These are phyloP conservation scores for Alloplasta piceator DNA, from an alignment of 2,888 invertebrate species.

Conservation along the genomic window DNA sequence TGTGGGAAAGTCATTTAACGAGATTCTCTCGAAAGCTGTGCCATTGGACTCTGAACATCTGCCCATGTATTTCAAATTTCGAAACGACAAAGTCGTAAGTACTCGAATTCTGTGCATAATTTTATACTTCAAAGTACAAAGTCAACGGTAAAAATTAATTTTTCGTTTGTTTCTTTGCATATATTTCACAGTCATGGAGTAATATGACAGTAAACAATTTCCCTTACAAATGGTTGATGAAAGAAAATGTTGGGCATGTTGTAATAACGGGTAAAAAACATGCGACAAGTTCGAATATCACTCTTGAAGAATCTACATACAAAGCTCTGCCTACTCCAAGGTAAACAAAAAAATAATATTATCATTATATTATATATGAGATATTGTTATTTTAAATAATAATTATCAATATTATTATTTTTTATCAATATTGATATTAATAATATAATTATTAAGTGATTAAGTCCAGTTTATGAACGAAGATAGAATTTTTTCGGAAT, in stretches of 20 bases:
- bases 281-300: constrained; percentile 81
- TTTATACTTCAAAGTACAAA: too few relatives aligned
- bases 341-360: constrained; percentile 58
- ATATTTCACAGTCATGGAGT: constrained; percentile 83
- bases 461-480: too few relatives aligned
- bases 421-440: neutral
- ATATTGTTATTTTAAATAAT: too few relatives aligned
- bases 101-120: neutral
- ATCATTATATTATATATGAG: neutral
- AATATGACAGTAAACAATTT: constrained; percentile 82
- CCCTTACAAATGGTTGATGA: constrained; percentile 76
- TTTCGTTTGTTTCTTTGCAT: constrained; percentile 25
- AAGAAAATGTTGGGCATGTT: constrained; percentile 81
- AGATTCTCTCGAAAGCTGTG: constrained; percentile 79
- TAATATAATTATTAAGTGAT: too few relatives aligned
- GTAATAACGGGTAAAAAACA: constrained; percentile 84
- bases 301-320: constrained; percentile 64
- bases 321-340: constrained; percentile 67
- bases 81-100: constrained; percentile 79
- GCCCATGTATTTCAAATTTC: constrained; percentile 79
- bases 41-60: constrained; percentile 78
- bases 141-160: too few relatives aligned
- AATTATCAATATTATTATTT: too few relatives aligned
- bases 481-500: too few relatives aligned
- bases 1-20: constrained; percentile 75